Percentiles rank a stretch among this genome's conserved stretches.
phyloP scores from a whole-genome alignment of 2,797 vertebrate species.

The Neopelma chrysocephalum region DNA sequence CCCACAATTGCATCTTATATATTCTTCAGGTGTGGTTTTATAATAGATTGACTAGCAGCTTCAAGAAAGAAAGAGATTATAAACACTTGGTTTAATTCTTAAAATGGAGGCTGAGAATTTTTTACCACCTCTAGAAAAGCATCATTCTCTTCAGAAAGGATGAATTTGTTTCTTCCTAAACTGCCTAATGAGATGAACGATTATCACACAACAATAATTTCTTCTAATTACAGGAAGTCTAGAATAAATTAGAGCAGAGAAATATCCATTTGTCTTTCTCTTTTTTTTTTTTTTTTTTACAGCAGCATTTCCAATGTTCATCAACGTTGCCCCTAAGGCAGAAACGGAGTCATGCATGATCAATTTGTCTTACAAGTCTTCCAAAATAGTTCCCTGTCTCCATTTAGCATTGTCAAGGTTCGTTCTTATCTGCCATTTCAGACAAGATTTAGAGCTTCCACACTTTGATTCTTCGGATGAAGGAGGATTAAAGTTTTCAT shows the following conservation, averaged over 20 bases:
- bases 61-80: background rate
- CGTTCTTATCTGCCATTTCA: conserved; percentile 57
- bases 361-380: conserved; percentile 54
- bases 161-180: conserved; percentile 25
- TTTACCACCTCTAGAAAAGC: background rate
- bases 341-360: conserved; percentile 35
- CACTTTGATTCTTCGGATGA: conserved; percentile 35
- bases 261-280: conserved; percentile 10
- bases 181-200: conserved; percentile 14
- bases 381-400: conserved; percentile 36
- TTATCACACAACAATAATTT: conserved; percentile 39
- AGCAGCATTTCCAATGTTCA: conserved; percentile 30
- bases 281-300: background rate
- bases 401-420: conserved; percentile 56
- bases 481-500: conserved; percentile 10
- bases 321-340: conserved; percentile 27
- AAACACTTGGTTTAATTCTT: background rate
- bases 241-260: conserved; percentile 38
- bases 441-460: conserved; percentile 32
- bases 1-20: background rate
- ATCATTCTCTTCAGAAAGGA: background rate
- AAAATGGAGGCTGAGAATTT: background rate
- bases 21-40: background rate
- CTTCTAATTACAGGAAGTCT: conserved; percentile 41
- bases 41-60: background rate